phyloP scores from a whole-genome alignment of 2,888 invertebrate genomes.

The Pinctada fucata region DNA sequence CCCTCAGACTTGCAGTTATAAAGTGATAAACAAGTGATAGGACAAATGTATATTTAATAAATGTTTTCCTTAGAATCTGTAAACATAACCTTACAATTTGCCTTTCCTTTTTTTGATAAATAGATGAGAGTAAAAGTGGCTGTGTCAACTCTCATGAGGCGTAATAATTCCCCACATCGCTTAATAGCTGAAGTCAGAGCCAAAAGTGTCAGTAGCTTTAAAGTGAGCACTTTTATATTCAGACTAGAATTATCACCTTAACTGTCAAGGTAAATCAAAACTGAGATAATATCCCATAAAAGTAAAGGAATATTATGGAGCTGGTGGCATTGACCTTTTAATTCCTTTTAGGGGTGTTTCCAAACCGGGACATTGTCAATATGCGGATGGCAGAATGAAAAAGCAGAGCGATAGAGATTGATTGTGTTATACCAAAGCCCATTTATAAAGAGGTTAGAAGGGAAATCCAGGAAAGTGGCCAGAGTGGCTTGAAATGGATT shows the following conservation, averaged over 20 bases:
- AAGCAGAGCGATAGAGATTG: slow-evolving; percentile 17
- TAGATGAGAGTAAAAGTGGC: not conserved
- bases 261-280: slow-evolving; percentile 4
- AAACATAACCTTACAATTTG: slow-evolving; percentile 11
- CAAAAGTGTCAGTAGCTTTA: slow-evolving; percentile 7
- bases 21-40: slow-evolving; percentile 3
- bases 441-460: not conserved
- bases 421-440: slow-evolving; percentile 23
- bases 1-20: slow-evolving; percentile 1
- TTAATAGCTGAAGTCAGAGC: slow-evolving; percentile 1
- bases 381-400: slow-evolving; percentile 18
- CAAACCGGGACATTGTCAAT: slow-evolving; percentile 16
- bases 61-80: not conserved
- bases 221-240: not conserved
- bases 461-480: slow-evolving; percentile 25
- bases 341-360: slow-evolving; percentile 10
- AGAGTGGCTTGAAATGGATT: not conserved
- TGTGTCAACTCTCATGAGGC: slow-evolving; percentile 11
- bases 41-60: not conserved
- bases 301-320: slow-evolving; percentile 9
- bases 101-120: slow-evolving; percentile 1
- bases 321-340: slow-evolving; percentile 6
- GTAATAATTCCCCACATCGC: slow-evolving; percentile 10
- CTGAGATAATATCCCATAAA: slow-evolving; percentile 5
- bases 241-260: not conserved